These are phyloP conservation scores for Oxyruncus cristatus DNA, from an alignment of 2,113 vertebrate genomes.

Conservation along the genomic window DNA sequence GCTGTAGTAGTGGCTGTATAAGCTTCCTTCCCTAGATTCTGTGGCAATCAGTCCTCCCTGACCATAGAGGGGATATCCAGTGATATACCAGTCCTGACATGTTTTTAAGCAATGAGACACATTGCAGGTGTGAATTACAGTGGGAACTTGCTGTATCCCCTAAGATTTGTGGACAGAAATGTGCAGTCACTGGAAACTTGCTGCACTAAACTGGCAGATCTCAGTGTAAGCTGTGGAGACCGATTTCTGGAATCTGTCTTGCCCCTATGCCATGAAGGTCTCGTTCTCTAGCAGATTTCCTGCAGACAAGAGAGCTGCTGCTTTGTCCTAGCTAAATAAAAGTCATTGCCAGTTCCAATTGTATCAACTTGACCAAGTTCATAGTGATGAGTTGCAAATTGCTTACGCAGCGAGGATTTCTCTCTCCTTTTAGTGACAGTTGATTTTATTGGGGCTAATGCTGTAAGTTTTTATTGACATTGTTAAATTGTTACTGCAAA, in stretches of 20 bases:
- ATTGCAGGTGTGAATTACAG: not conserved
- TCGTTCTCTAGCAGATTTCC: not conserved
- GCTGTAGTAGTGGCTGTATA: not conserved
- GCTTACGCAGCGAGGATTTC: accelerated
- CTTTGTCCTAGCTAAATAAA: not conserved
- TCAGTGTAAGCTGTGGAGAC: accelerated
- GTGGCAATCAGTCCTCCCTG: not conserved
- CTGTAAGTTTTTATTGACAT: not conserved
- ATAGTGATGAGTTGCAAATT: not conserved
- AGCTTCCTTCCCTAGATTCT: not conserved
- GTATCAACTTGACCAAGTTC: not conserved
- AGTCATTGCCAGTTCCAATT: not conserved
- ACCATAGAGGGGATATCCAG: no score
- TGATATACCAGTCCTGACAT: not conserved
- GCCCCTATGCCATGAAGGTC: not conserved
- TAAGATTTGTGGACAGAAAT: not conserved
- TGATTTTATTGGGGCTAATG: not conserved
- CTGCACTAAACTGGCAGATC: not conserved
- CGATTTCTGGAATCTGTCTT: not conserved
- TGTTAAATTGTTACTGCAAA: not conserved
- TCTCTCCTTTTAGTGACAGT: not conserved
- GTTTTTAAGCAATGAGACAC: not conserved
- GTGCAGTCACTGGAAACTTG: not conserved
- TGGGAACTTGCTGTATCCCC: not conserved
- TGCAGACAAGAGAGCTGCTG: not conserved